These are phyloP conservation scores for Polydrusus cervinus DNA, from an alignment of 2,888 invertebrate species.

Conservation along the genomic window DNA sequence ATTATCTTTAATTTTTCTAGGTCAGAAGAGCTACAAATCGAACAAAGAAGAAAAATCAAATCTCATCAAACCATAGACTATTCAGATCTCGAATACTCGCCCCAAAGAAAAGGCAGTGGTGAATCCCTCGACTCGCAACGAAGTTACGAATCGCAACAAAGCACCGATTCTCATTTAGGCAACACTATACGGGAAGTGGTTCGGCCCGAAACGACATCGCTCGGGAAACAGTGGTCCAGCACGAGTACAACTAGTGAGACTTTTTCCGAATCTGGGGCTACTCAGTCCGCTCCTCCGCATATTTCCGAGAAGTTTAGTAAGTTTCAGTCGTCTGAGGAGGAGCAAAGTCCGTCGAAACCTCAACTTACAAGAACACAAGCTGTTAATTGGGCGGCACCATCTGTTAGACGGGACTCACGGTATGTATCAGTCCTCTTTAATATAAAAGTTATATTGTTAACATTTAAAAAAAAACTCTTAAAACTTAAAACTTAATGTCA, in stretches of 20 bases:
- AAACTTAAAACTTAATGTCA: too few relatives aligned
- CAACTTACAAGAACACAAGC: slow-evolving; percentile 61
- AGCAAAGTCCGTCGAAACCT: slow-evolving; percentile 52
- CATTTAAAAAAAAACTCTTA: too few relatives aligned
- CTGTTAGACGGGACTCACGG: slow-evolving; percentile 52
- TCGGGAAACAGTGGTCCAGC: slow-evolving; percentile 67
- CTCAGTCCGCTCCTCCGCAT: slow-evolving; percentile 67
- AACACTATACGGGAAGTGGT: slow-evolving; percentile 59
- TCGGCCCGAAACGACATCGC: slow-evolving; percentile 53
- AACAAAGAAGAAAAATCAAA: slow-evolving; percentile 63
- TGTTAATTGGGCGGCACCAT: slow-evolving; percentile 56
- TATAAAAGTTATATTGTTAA: too few relatives aligned
- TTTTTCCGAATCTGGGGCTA: slow-evolving; percentile 65
- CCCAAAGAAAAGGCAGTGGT: slow-evolving; percentile 73
- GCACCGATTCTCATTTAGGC: slow-evolving; percentile 69
- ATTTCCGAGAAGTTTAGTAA: slow-evolving; percentile 59
- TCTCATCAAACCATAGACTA: slow-evolving; percentile 68
- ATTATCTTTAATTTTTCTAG: slow-evolving; percentile 58
- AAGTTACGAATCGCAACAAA: slow-evolving; percentile 72
- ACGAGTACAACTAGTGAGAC: slow-evolving; percentile 68
- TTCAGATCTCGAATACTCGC: slow-evolving; percentile 66
- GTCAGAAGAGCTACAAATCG: slow-evolving; percentile 64
- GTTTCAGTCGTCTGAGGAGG: slow-evolving; percentile 46
- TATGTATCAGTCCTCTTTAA: too few relatives aligned
- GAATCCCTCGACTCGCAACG: slow-evolving; percentile 74